Conservation (phyloP, 2,113 vertebrate genomes). For the Xiphias gladius region DNA sequence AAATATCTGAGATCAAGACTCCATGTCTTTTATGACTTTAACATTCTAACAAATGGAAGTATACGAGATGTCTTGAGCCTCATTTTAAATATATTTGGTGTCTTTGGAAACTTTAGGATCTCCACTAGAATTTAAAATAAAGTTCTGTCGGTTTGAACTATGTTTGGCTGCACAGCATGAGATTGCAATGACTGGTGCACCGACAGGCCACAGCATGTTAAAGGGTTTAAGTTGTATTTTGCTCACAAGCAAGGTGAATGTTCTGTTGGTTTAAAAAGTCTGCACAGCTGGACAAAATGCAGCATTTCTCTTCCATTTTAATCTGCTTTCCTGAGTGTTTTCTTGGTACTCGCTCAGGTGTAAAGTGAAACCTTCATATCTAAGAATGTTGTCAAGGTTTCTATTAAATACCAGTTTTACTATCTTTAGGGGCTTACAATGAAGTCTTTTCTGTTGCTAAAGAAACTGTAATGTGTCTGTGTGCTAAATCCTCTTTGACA, state of each 20-base stretch:
- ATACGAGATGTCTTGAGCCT: background rate
- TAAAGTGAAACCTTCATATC: conserved; percentile 12
- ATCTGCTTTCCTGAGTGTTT: conserved; percentile 6
- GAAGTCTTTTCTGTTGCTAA: conserved; percentile 61
- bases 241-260: background rate
- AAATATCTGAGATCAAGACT: background rate
- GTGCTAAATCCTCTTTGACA: conserved; percentile 77
- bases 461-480: conserved; percentile 67
- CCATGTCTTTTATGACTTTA: background rate
- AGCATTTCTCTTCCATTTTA: conserved; percentile 5
- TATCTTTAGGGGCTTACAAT: conserved; percentile 48
- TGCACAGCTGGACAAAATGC: background rate
- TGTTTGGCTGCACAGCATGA: conserved; percentile 17
- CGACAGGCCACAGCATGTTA: conserved; percentile 25
- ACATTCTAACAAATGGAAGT: background rate
- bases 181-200: conserved; percentile 10
- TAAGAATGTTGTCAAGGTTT: conserved; percentile 31
- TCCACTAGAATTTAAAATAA: conserved; percentile 10
- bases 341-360: background rate
- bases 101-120: background rate
- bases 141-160: conserved; percentile 17
- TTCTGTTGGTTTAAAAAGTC: conserved; percentile 1
- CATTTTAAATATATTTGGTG: background rate
- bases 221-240: conserved; percentile 25
- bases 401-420: conserved; percentile 51